Base-by-base conservation (phyloP, 2,797 vertebrate species). In the Austrolebias charrua region DNA sequence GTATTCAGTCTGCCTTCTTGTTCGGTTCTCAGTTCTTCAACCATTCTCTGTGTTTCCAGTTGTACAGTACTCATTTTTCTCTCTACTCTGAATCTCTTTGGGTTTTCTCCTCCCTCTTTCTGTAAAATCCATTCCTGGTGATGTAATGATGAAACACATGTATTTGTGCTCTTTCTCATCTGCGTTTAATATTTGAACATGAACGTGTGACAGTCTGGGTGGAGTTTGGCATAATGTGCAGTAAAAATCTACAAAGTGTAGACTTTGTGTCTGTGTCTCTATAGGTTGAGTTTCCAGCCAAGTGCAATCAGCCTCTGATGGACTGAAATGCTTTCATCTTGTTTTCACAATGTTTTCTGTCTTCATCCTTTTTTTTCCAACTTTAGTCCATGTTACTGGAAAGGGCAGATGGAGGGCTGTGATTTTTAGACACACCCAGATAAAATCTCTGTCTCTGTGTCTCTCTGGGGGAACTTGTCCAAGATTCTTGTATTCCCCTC, bases 381-480 rank as follows among this genome's bases (percentile, higher is more conserved):
- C 72, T 78, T 66, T 66, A n/a, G 54, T 55, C 69, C 40, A n/a
- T 64, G 64, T 44, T 61, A 65, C 73, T 60, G 69, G 68, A 54
- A 67, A 78, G 60, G 70, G 84, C 84, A 89, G 78, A 86, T 86
- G 78, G 63, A 81, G 72, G 57, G 20, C 63, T 83, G 62, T 29
- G 71, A 79, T 84, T 87, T 69, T 51, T 79, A 55, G 85, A 85
- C 88, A 87, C 88, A 79, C 90, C 87, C 90, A 80, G 85, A 86
- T 86, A 73, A 55, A 81, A 85, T 83, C 54, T 60, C 47, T 64
- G 43, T 67, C 24, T 69, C 18, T 60, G 47, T 47, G 35, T 73
- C 68, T 72, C 79, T 84, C 79, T 59, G 44, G 81, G 81, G 84
- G 81, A 77, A 28, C 73, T 69, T 79, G 71, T 40, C 60, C 60